phyloP scores from a whole-genome alignment of 2,113 vertebrate species.

The Erpornis zantholeuca region DNA sequence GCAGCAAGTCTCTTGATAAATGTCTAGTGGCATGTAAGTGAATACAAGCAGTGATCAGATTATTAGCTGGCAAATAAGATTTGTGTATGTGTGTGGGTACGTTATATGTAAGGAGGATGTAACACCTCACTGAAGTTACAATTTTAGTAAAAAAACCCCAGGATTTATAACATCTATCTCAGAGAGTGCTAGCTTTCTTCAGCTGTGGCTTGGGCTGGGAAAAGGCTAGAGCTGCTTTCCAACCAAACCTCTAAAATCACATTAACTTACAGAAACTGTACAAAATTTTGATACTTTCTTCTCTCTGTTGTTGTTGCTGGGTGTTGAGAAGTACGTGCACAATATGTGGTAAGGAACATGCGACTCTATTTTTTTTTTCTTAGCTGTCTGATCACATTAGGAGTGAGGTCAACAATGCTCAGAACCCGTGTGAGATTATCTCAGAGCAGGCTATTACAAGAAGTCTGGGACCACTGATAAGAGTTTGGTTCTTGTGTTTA shows the following conservation, averaged over 20 bases:
- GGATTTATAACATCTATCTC: background rate
- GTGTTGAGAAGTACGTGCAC: background rate
- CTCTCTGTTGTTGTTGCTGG: background rate
- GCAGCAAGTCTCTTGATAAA: background rate
- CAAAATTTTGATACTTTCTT: background rate
- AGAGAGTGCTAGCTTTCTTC: background rate
- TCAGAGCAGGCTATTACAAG: background rate
- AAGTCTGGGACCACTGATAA: background rate
- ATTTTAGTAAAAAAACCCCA: background rate
- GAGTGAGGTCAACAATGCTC: background rate
- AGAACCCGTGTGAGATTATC: background rate
- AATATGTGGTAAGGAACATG: background rate
- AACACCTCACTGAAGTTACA: background rate
- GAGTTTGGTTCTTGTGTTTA: background rate
- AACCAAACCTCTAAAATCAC: background rate
- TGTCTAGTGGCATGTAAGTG: fast-evolving
- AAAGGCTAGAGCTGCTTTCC: background rate
- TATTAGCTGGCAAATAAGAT: background rate
- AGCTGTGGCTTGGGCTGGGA: background rate
- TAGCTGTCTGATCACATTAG: background rate
- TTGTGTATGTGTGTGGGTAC: too few species aligned
- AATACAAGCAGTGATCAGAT: background rate
- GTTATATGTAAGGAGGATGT: background rate
- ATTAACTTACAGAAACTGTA: background rate
- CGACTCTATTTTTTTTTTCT: fast-evolving